phyloP scores from a whole-genome alignment of 2,113 vertebrate genomes.

The Eulacestoma nigropectus region DNA sequence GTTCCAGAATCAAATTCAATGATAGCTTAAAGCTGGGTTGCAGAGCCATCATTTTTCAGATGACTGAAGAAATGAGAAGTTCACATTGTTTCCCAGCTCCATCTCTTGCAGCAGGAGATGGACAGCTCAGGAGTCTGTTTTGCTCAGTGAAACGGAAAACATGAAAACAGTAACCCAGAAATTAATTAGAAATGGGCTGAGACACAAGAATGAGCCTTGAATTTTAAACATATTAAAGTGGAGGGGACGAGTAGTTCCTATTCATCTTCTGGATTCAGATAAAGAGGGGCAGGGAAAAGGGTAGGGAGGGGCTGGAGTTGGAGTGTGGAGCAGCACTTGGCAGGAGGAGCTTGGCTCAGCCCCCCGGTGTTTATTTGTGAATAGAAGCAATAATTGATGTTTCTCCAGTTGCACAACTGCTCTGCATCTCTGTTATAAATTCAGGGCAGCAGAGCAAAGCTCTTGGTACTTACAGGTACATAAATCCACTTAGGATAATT shows the following conservation, averaged over 20 bases:
- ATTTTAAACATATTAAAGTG: slow-evolving; percentile 1
- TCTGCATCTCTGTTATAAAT: not conserved
- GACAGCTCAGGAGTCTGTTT: not conserved
- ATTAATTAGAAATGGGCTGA: slow-evolving; percentile 15
- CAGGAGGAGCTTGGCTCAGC: not conserved
- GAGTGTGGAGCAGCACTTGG: not conserved
- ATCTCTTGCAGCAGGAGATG: not conserved
- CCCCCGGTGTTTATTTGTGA: not conserved
- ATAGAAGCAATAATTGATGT: not conserved
- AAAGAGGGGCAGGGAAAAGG: not conserved
- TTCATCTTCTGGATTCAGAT: not conserved
- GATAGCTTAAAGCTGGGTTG: not conserved
- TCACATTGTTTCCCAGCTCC: not conserved
- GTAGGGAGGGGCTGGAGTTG: not conserved
- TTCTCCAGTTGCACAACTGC: not conserved
- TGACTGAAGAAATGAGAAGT: not conserved
- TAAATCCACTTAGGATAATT: not conserved
- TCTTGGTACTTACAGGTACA: not conserved
- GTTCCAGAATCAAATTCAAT: not conserved
- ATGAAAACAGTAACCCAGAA: not conserved
- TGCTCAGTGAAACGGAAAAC: slow-evolving; percentile 22
- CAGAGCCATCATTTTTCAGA: not conserved
- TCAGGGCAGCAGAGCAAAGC: not conserved
- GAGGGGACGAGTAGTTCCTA: not conserved
- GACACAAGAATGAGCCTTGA: slow-evolving; percentile 1